These are phyloP conservation scores for Grapholita molesta DNA, from an alignment of 1,140 invertebrate species.

Conservation along the genomic window DNA sequence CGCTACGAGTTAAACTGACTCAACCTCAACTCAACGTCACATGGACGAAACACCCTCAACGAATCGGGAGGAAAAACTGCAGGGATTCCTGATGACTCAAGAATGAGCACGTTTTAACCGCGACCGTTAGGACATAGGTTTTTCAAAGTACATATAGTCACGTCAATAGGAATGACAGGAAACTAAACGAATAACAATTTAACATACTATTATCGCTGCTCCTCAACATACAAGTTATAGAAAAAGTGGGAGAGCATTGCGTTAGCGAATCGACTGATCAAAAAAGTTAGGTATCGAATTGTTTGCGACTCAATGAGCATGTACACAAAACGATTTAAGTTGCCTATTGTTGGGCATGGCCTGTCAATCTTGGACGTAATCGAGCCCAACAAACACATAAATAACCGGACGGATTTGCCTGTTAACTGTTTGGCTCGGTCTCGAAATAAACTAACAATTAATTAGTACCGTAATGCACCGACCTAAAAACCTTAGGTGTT, in stretches of 20 bases:
- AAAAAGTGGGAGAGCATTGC: not conserved
- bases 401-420: constrained; percentile 8
- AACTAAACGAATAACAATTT: no score
- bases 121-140: not conserved
- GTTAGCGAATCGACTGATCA: not conserved
- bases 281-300: not conserved
- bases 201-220: no score
- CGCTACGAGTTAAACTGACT: constrained; percentile 39
- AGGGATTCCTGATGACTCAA: not conserved
- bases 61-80: not conserved
- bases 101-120: not conserved
- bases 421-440: constrained; percentile 7
- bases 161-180: no score
- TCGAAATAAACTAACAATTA: constrained; percentile 17
- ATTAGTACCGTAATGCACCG: constrained; percentile 19
- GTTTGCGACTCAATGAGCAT: not conserved
- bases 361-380: not conserved
- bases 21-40: constrained; percentile 29
- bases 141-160: no score
- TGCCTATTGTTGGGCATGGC: not conserved
- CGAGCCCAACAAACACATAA: constrained; percentile 4
- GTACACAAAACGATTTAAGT: not conserved
- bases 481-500: constrained; percentile 21
- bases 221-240: not conserved
- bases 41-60: not conserved